Base-by-base conservation (phyloP, 2,888 invertebrate genomes). In the Morpho helenor region DNA sequence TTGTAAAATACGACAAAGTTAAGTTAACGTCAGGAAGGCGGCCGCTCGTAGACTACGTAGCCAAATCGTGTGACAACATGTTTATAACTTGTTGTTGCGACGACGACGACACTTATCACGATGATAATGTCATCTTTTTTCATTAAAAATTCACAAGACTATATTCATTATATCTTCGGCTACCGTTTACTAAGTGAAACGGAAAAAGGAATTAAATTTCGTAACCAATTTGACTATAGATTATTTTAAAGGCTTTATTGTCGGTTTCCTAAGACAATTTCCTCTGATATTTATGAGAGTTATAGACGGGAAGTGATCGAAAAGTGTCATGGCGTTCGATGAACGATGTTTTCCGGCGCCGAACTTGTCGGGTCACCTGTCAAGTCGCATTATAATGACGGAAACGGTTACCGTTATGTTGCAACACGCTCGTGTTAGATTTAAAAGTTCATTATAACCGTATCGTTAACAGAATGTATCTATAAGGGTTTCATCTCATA, bases 321-420 rank as follows among this genome's bases (percentile, higher is more conserved):
- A 70, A 78, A 80, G 79, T 80, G 80, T 73, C 76, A 77, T 73
- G 76, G 72, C 73, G 71, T 69, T 67, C 75, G 74, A 76, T 79
- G 80, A 82, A 72, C 71, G 79, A 76, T 71, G 69, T 66, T 74
- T 80, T 86, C 86, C 86, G 84, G 75, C 69, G 68, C 66, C 74
- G 70, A 75, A 72, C 69, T 68, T 62, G 71, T 71, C 61, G 54
- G 61, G 68, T 69, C 66, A 66, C 62, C 67, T 65, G 68, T 68
- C 69, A 65, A 57, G 56, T 65, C 66, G 65, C 61, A 68, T 63
- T 61, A 59, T 62, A 66, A 61, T 67, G 60, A 66, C 66, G 67
- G 67, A 67, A 67, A 61, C 49, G 52, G 56, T 54, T 54, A 62
- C 63, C 66, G 66, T 64, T 67, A 64, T 62, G 61, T 64, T 54